Evolutionary conservation across 2,888 invertebrate genomes (phyloP).

Genomic region (Chorisops tibialis): DNA sequence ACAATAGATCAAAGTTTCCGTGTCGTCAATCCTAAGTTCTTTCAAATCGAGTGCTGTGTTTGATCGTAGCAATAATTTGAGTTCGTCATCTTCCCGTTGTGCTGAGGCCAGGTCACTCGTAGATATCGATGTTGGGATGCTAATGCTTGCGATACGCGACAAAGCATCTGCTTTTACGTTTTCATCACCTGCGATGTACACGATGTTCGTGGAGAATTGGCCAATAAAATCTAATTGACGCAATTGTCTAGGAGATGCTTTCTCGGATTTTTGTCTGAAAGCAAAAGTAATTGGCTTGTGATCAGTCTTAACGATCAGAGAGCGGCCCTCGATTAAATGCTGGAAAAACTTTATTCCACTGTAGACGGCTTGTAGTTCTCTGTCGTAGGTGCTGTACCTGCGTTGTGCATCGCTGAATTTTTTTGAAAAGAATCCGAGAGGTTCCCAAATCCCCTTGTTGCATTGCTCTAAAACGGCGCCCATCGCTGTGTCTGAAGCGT

Average conservation of each 20-base stretch:
- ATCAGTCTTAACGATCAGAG: conserved; percentile 33
- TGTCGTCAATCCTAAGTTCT: conserved; percentile 5
- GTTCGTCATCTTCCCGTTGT: conserved; percentile 26
- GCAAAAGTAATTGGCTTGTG: conserved; percentile 38
- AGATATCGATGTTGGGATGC: conserved; percentile 9
- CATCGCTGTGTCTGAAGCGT: neutral
- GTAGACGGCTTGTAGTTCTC: neutral
- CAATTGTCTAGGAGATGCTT: conserved; percentile 42
- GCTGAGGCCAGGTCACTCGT: conserved; percentile 28
- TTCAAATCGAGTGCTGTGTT: neutral
- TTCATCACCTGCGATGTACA: neutral
- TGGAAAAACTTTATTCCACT: conserved; percentile 33
- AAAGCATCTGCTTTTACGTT: neutral
- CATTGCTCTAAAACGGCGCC: neutral
- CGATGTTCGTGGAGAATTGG: neutral
- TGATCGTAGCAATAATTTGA: conserved; percentile 1
- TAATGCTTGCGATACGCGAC: neutral
- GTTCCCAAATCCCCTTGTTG: neutral
- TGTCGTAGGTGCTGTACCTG: neutral
- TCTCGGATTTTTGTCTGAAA: conserved; percentile 39
- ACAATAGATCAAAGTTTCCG: conserved; percentile 21
- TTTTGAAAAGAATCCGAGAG: neutral
- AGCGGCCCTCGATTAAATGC: conserved; percentile 15
- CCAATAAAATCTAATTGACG: conserved; percentile 38
- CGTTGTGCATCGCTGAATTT: neutral